Percentiles rank a stretch among this genome's conserved stretches.
phyloP scores from a whole-genome alignment of 2,888 invertebrate species.

The Drosophila neotestacea region DNA sequence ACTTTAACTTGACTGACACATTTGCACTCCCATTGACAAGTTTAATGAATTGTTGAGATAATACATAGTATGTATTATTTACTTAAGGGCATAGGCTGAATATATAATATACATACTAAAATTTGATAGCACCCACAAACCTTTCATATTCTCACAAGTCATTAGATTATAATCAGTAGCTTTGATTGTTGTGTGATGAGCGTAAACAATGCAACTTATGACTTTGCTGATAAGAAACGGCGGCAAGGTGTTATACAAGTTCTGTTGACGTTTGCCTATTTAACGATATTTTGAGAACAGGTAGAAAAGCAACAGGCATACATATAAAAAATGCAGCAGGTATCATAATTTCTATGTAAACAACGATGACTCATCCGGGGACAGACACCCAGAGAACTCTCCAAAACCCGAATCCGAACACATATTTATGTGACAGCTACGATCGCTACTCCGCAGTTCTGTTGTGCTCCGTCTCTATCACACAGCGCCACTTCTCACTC shows the following conservation, averaged over 20 bases:
- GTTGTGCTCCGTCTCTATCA: constrained; percentile 12
- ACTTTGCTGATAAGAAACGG: constrained; percentile 41
- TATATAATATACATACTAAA: background rate
- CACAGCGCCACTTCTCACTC: constrained; percentile 2
- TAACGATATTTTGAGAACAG: constrained; percentile 29
- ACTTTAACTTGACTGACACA: background rate
- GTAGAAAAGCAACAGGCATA: constrained; percentile 19
- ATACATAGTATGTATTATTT: background rate
- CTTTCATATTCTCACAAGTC: background rate
- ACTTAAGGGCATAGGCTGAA: background rate
- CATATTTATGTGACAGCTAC: constrained; percentile 59
- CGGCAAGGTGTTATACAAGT: constrained; percentile 43
- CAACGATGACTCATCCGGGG: constrained; percentile 66
- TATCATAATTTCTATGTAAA: constrained; percentile 77
- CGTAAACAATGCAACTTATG: constrained; percentile 18
- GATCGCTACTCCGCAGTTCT: constrained; percentile 39
- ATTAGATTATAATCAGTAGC: constrained; percentile 29
- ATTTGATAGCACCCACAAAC: constrained; percentile 1
- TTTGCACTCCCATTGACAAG: background rate
- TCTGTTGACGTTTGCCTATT: constrained; percentile 40
- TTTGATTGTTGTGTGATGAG: background rate
- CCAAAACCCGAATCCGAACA: constrained; percentile 36
- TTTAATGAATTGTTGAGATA: background rate
- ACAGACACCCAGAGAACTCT: constrained; percentile 46
- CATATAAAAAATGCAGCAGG: constrained; percentile 64